Evolutionary conservation across 1,140 invertebrate species (phyloP), one percentile per base, ranked within the genome.

Genomic region (Drosophila tropicalis): DNA sequence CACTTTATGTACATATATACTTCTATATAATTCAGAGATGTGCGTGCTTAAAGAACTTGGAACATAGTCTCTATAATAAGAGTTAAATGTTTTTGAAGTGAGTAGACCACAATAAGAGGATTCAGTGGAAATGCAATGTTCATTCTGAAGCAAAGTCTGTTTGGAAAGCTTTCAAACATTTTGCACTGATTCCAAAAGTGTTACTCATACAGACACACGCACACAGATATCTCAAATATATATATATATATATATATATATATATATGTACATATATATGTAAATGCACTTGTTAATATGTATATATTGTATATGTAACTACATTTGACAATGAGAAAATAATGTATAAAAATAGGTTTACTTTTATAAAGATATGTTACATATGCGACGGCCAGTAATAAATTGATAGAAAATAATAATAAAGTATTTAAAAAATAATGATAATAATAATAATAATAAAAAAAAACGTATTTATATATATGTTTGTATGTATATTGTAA

Each of bases 341-440:
- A 58, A 17, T 19, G 32, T 58, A 34, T 58, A 36, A 58, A 36
- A 36, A 19, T 58, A 58, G 15, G 7, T 19, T 58, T 34, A 12
- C 17, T 58, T 58, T 17, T 58, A 19, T 58, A 58, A 39, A 10
- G 56, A 58, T 36, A 58, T 13, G 15, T 58, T 36, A 58, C 44
- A 58, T 58, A 39, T 58, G 32, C 32, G 15, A 39, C 32, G 32
- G 15, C 56, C 15, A 58, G 39, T 15, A 58, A 58, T 58, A 58
- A 57, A 58, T 58, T 58, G 56, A 15, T 32, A 5, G 32, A 58
- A 39, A 58, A n/a, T 51, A 39, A 39, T 57, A 36, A 57, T 58
- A 58, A 36, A 39, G 34, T 29, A 36, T 58, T 9, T 39, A 58
- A 34, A 58, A 57, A n/a, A 57, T 32, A 32, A 57, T 22, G 5